phyloP scores from a whole-genome alignment of 2,797 vertebrate species.

The Mastacembelus armatus region DNA sequence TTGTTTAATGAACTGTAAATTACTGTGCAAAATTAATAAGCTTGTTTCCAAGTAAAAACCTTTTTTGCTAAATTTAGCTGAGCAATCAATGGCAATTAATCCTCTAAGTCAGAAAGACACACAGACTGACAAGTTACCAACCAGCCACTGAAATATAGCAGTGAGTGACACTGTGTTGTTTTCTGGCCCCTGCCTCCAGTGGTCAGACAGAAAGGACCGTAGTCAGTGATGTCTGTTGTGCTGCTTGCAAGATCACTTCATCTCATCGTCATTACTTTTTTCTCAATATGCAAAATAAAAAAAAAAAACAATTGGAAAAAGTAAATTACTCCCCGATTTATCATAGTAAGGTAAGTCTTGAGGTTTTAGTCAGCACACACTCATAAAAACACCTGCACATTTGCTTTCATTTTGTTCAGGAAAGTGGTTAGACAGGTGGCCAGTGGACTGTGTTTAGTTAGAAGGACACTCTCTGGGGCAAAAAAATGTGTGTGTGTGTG shows the following conservation, averaged over 20 bases:
- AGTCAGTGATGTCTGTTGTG: constrained; percentile 81
- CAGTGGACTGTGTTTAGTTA: constrained; percentile 50
- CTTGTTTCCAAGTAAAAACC: too few species aligned
- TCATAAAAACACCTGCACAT: constrained; percentile 5
- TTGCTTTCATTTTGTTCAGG: constrained; percentile 16
- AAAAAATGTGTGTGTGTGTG: constrained; percentile 37
- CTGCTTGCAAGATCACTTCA: constrained; percentile 77
- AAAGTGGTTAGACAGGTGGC: constrained; percentile 71
- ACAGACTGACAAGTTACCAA: constrained; percentile 36
- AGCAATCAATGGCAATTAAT: background rate
- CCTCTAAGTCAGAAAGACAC: constrained; percentile 24
- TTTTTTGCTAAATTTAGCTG: too few species aligned
- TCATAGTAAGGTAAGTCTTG: background rate
- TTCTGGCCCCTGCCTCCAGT: constrained; percentile 70
- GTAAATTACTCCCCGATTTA: background rate
- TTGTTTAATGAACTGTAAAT: too few species aligned
- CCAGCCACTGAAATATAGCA: constrained; percentile 82
- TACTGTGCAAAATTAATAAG: too few species aligned
- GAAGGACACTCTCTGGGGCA: constrained; percentile 38
- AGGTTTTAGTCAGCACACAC: background rate
- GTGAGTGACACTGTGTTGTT: constrained; percentile 79
- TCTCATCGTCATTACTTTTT: too few species aligned
- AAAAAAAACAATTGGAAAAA: too few species aligned
- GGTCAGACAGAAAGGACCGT: constrained; percentile 75
- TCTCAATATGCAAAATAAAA: too few species aligned